These are phyloP conservation scores for Araneus ventricosus DNA, from an alignment of 1,140 invertebrate species.

Conservation along the genomic window DNA sequence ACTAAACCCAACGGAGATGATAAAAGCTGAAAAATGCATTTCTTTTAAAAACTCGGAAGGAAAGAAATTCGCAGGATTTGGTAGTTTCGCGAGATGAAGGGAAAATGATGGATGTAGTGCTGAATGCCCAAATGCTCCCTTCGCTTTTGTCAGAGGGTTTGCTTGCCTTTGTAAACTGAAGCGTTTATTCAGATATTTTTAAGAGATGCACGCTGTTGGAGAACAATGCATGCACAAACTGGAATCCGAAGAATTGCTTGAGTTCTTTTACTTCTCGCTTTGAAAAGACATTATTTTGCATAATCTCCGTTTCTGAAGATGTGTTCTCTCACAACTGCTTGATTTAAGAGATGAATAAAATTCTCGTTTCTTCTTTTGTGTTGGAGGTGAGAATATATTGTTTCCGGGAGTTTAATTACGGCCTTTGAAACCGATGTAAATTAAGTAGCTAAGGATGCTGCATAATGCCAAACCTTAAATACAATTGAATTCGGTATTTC, in stretches of 20 bases:
- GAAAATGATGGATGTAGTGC: slow-evolving; percentile 8
- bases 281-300: neutral
- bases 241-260: neutral
- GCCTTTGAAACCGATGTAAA: too few species aligned
- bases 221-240: neutral
- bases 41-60: neutral
- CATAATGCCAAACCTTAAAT: too few species aligned
- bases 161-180: neutral
- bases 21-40: neutral
- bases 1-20: neutral
- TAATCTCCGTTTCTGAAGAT: neutral
- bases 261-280: neutral
- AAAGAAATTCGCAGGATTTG: neutral
- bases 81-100: neutral
- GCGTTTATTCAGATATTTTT: neutral
- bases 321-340: too few species aligned
- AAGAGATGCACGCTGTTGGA: neutral
- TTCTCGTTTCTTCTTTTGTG: neutral
- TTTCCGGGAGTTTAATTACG: neutral
- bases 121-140: neutral
- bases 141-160: neutral
- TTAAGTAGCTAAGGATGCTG: too few species aligned
- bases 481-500: too few species aligned
- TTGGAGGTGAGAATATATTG: neutral
- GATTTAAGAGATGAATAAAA: neutral